Base-by-base conservation (phyloP, 2,888 invertebrate genomes). In the Himalopsyche tibetana region DNA sequence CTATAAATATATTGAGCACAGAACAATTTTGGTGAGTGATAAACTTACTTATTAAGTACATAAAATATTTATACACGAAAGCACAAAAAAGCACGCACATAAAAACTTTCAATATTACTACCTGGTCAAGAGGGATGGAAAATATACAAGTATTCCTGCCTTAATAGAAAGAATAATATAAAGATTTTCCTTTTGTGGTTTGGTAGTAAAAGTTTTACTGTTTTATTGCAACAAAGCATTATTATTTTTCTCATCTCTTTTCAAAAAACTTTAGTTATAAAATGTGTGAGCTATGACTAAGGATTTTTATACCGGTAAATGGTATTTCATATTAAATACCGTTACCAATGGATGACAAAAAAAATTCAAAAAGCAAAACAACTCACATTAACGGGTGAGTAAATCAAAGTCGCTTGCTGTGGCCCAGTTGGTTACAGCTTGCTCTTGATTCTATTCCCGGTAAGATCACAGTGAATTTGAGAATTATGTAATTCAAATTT, bases 121-220 rank as follows among this genome's bases (percentile, higher is more conserved):
- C 63, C 63, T 19, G 63, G 63, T 63, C 63, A 28, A 63, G 28
- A 28, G 28, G 11, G 63, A 63, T 19, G 63, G 5, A n/a, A 63
- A 19, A 63, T 63, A 63, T 19, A 28, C 19, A 63, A 63, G 63
- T 19, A 63, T 19, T 63, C 28, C 63, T 28, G 6, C 19, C 28
- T 5, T 11, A 63, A 63, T 63, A 63, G 63, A 63, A n/a, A 28
- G 19, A 8, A 63, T 28, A 28, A 28, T 19, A 63, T 63, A 19
- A 63, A 63, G 63, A 63, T 63, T 63, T 63, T 63, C 63, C 63
- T 63, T 56, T 63, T 63, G 63, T 2, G 63, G 19, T 63, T 63
- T 8, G 63, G 28, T 11, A n/a, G 63, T 63, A 63, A 63, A 56
- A 63, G 63, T 63, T 63, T 28, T 63, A 63, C 19, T n/a, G 63